These are phyloP conservation scores for Propsilocerus akamusi DNA, from an alignment of 1,140 invertebrate genomes.

Conservation along the genomic window DNA sequence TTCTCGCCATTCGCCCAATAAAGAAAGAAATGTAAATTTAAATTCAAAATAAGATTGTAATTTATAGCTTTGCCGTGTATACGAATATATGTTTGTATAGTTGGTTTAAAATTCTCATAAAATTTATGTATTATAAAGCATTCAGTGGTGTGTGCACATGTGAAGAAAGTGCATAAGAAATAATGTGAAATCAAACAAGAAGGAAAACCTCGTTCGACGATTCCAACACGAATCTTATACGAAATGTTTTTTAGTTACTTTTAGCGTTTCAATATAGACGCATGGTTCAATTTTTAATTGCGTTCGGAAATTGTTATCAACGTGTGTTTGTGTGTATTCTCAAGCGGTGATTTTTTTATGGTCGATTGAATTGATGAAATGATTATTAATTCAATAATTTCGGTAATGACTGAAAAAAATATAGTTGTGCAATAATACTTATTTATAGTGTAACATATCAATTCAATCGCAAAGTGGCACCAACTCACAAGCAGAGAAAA, in stretches of 20 bases:
- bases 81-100: constrained; percentile 1
- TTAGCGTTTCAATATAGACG: background rate
- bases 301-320: too few relatives aligned
- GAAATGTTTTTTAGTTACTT: constrained; percentile 2
- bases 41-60: constrained; percentile 4
- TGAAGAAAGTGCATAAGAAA: background rate
- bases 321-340: too few relatives aligned
- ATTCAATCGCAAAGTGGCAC: too few relatives aligned
- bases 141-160: background rate
- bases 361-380: too few relatives aligned
- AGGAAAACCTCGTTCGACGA: too few relatives aligned
- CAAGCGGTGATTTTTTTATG: too few relatives aligned
- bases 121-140: background rate
- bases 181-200: background rate
- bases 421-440: too few relatives aligned
- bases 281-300: background rate
- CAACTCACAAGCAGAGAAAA: too few relatives aligned
- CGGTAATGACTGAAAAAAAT: too few relatives aligned
- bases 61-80: constrained; percentile 1
- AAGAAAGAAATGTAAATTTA: constrained; percentile 4
- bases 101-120: background rate
- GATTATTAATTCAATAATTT: too few relatives aligned
- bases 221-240: constrained; percentile 1
- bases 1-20: background rate
- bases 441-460: too few relatives aligned